Conservation (phyloP, 2,113 vertebrate species). For the Arvicanthis niloticus region DNA sequence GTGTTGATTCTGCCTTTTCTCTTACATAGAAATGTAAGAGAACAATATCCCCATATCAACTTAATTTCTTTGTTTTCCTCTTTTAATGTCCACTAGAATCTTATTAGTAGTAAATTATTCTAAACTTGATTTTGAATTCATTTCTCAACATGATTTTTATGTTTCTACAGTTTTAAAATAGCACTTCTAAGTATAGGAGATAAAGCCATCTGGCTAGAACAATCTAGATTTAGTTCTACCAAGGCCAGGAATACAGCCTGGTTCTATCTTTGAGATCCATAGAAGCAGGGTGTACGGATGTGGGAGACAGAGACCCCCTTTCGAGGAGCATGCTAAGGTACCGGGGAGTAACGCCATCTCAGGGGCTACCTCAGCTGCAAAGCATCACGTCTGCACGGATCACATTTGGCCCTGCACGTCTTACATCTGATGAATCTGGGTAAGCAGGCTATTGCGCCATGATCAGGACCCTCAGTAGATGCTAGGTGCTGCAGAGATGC, state of each 20-base stretch:
- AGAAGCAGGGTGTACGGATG: not conserved
- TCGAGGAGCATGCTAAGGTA: not conserved
- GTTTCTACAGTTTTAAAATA: conserved; percentile 64
- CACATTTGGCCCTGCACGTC: not conserved
- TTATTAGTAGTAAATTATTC: conserved; percentile 74
- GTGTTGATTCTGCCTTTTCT: conserved; percentile 42
- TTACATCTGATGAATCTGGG: not conserved
- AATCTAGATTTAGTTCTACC: conserved; percentile 27
- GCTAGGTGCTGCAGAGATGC: not conserved
- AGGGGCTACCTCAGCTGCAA: not conserved
- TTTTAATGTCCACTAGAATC: conserved; percentile 36
- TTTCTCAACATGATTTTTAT: conserved; percentile 61
- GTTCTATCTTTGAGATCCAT: conserved; percentile 31
- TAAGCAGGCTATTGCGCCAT: not conserved
- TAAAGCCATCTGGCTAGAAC: conserved; percentile 6
- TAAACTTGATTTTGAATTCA: conserved; percentile 70
- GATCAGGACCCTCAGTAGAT: not conserved
- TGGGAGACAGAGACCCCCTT: conserved; percentile 47
- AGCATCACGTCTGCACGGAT: not conserved
- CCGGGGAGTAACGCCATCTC: not conserved
- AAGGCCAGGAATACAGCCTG: conserved; percentile 51
- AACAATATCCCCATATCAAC: not conserved
- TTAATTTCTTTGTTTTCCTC: conserved; percentile 22
- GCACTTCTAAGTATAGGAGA: conserved; percentile 52
- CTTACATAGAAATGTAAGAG: not conserved